Conservation (phyloP, 1,140 invertebrate species). For the Oreohelix idahoensis region DNA sequence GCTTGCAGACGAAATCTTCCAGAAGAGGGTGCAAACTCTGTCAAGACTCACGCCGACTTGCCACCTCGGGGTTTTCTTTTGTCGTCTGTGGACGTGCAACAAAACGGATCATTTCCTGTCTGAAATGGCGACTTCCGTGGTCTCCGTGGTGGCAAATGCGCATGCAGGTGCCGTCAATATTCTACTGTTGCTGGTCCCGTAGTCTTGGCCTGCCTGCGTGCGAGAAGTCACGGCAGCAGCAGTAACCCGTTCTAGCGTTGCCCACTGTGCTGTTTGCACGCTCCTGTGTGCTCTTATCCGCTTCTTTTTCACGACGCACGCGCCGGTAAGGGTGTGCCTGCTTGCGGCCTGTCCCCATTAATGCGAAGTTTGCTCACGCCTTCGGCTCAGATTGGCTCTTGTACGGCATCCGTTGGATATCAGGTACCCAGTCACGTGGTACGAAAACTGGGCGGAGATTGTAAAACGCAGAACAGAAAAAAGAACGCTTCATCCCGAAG, state of each 20-base stretch:
- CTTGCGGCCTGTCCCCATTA: conserved; percentile 1
- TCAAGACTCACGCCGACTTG: background rate
- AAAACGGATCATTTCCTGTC: conserved; percentile 36
- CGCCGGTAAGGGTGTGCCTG: background rate
- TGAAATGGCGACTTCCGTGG: conserved; percentile 29
- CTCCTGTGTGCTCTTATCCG: background rate
- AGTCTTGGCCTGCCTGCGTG: background rate
- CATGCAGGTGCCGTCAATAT: conserved; percentile 25
- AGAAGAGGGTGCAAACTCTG: background rate
- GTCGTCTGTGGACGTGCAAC: background rate
- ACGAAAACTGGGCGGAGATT: background rate
- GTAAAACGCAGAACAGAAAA: background rate
- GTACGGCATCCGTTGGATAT: background rate
- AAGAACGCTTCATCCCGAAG: background rate
- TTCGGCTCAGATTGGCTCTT: background rate
- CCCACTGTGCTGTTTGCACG: conserved; percentile 4
- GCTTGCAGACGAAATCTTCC: background rate
- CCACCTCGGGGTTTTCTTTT: conserved; percentile 6
- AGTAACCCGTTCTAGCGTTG: background rate
- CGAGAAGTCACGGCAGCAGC: conserved; percentile 13
- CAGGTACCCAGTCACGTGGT: background rate
- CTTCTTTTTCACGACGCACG: conserved; percentile 5
- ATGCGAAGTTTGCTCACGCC: background rate
- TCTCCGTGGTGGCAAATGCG: background rate
- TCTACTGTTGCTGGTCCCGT: background rate